Base-by-base conservation (phyloP, 2,797 vertebrate species). In the Poecile montanus region DNA sequence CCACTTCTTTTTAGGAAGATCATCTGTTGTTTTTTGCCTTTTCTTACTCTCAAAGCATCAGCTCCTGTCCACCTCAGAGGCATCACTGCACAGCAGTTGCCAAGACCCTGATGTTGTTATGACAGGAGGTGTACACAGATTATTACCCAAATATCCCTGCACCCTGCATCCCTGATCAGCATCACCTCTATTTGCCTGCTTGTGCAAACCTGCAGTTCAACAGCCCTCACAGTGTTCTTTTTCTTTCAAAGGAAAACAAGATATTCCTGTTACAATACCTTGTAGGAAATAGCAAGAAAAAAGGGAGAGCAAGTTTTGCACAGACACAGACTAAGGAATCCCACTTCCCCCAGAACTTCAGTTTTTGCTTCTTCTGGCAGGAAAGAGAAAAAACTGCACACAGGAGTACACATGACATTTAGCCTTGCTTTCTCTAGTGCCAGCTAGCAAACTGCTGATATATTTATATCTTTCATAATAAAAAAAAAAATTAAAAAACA, bases 11-110 rank as follows among this genome's bases (percentile, higher is more conserved):
- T 58, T 6, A 3, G 34, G 15, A 73, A 72, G 42, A 54, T 15
- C 2, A 22, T 4, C 12, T 51, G 1, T 15, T 19, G 2, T 10
- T 47, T 91, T 61, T 54, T 30, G 10, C 8, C 9, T 73, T 30
- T 74, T 32, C 21, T 70, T 40, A 29, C 47, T 67, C 38, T 27
- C 16, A 7, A 36, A 81, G 15, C 40, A 25, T 26, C 58, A 81
- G 11, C 20, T 74, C 30, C 48, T 79, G 56, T 13, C 38, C 56
- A 42, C 1, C 26, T 74, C 45, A 40, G 11, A n/a, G 13, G 6
- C 12, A 8, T 62, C 44, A 19, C 7, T 53, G 32, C 25, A 29
- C 51, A 42, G 23, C 0, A 0, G 18, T 61, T 86, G 25, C n/a
- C 7, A 14, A 71, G 21, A 9, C 5, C 10, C 67, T 76, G 36